Evolutionary conservation across 2,888 invertebrate species (phyloP).

Genomic region (Drosophila paramelanica): DNA sequence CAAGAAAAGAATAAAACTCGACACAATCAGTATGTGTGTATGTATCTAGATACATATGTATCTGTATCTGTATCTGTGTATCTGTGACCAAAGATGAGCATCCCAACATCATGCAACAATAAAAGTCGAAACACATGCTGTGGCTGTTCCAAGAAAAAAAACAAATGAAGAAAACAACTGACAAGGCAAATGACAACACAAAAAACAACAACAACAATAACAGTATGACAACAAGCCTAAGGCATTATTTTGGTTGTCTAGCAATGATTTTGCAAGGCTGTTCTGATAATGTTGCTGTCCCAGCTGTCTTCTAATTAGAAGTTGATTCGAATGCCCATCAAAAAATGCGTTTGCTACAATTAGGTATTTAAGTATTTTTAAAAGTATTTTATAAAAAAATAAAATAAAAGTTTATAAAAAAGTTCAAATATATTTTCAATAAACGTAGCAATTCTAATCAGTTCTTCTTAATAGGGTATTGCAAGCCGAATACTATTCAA

Average conservation of each 20-base stretch:
- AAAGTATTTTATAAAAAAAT: too few relatives aligned
- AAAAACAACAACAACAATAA: neutral
- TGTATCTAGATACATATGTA: neutral
- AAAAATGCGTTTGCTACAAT: too few relatives aligned
- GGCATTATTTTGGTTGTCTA: neutral
- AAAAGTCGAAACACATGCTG: constrained; percentile 47
- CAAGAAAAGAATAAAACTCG: constrained; percentile 22
- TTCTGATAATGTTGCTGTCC: neutral
- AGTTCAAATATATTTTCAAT: too few relatives aligned
- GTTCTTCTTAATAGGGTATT: too few relatives aligned
- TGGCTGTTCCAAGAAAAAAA: constrained; percentile 44
- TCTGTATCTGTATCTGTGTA: neutral
- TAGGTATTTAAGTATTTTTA: too few relatives aligned
- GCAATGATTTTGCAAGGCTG: neutral
- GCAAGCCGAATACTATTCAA: too few relatives aligned
- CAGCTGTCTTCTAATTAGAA: neutral
- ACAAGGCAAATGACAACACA: constrained; percentile 6
- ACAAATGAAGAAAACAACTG: neutral
- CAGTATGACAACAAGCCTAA: neutral
- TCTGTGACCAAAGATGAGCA: constrained; percentile 7
- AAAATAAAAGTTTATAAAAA: too few relatives aligned
- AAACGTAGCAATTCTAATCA: too few relatives aligned
- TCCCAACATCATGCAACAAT: neutral
- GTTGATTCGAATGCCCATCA: neutral
- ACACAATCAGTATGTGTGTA: neutral